Evolutionary conservation across 2,113 vertebrate species (phyloP).

Genomic region (Capreolus pygargus): DNA sequence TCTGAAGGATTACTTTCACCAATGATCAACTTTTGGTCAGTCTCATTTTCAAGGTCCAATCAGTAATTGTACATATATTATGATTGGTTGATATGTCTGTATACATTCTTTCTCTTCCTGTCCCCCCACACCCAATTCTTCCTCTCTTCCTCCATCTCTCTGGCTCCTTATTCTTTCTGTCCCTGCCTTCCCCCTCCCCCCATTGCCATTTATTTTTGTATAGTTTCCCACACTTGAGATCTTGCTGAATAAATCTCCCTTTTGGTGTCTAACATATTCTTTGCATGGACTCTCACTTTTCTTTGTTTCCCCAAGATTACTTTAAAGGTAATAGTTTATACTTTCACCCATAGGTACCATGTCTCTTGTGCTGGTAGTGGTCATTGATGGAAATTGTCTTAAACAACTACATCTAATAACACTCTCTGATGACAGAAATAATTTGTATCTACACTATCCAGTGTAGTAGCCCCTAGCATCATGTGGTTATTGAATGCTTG

Average conservation of each 20-base stretch:
- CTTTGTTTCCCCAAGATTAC: not conserved
- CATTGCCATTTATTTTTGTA: not conserved
- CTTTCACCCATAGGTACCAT: not conserved
- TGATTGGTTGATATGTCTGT: not conserved
- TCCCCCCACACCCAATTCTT: not conserved
- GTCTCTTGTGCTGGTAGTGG: not conserved
- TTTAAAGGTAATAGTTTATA: not conserved
- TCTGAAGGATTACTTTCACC: not conserved
- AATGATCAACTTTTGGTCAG: not conserved
- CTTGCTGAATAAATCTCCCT: not conserved
- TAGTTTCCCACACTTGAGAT: not conserved
- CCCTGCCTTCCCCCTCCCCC: fast-evolving
- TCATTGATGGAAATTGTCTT: not conserved
- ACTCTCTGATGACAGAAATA: not conserved
- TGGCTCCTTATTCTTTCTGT: not conserved
- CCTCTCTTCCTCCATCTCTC: not conserved
- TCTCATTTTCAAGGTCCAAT: not conserved
- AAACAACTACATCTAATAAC: not conserved
- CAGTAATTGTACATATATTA: not conserved
- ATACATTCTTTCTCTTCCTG: too few relatives aligned
- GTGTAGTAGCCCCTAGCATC: not conserved
- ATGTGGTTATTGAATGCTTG: not conserved
- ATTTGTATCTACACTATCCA: not conserved
- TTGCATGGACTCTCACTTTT: not conserved
- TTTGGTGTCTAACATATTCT: not conserved